Base-by-base conservation (phyloP, 2,888 invertebrate species). In the Sylvicola fuscatus region DNA sequence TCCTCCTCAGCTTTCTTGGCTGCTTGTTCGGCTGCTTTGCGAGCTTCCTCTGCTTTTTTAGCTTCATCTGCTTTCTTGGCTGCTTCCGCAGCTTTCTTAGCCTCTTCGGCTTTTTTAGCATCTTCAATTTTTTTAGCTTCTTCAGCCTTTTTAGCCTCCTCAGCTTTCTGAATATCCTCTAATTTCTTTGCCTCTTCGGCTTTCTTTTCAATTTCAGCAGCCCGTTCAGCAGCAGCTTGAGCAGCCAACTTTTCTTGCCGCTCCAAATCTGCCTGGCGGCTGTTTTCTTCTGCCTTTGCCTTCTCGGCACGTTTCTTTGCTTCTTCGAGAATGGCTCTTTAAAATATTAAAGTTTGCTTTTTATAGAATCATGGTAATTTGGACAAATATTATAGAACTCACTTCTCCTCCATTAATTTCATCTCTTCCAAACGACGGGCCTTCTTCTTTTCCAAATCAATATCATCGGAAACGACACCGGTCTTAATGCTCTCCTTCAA, bases 311-410 rank as follows among this genome's bases (percentile, higher is more conserved):
- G 64, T 42, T 57, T 62, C 32, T 61, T 60, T 10, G 63, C 62
- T 43, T 63, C 72, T 48, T 69, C 71, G 41, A 62, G 68, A 42
- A 61, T 52, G 36, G 62, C 69, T 45, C 66, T 67, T 36, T n/a
- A 16, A 11, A 34, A 13, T 4, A 27, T 27, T 26, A 31, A 17
- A 14, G n/a, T n/a, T n/a, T 16, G 27, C 10, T n/a, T 30, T 14
- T 33, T 17, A 30, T 32, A 36, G 14, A 31, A 32, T 27, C 10
- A 17, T 17, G 3, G 10, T 16, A 27, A 30, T 38, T 27, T 15
- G 21, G 12, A 27, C 14, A n/a, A n/a, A n/a, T n/a, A n/a, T 16
- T 28, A 14, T 7, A 21, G 6, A 35, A 37, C 44, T 40, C 45
- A 57, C 58, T 46, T 50, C 32, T 52, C 48, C 41, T 61, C 65